Evolutionary conservation across 1,140 invertebrate species (phyloP).

Genomic region (Solen grandis): DNA sequence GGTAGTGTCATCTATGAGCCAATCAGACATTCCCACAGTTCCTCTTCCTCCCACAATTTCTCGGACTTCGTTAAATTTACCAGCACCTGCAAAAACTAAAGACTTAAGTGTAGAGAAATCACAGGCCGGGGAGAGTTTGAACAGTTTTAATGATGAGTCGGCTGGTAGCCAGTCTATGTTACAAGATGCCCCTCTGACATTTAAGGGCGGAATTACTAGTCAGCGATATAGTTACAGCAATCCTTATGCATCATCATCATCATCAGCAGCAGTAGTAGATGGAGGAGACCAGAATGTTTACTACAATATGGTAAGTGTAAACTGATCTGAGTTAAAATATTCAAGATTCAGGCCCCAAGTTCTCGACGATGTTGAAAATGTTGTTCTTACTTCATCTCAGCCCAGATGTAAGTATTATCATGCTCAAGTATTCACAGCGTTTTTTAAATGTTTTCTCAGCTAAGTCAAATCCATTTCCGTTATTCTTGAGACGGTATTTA

Average conservation of each 20-base stretch:
- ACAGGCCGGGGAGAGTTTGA: not conserved
- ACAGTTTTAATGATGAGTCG: not conserved
- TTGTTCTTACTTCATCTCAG: too few relatives aligned
- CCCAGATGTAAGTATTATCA: too few relatives aligned
- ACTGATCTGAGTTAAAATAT: too few relatives aligned
- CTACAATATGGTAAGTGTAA: slow-evolving; percentile 28
- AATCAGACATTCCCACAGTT: slow-evolving; percentile 25
- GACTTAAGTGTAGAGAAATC: not conserved
- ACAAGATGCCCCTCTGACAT: slow-evolving; percentile 42
- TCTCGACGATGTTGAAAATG: too few relatives aligned
- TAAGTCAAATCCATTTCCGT: too few relatives aligned
- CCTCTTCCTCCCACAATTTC: slow-evolving; percentile 3
- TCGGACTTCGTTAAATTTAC: slow-evolving; percentile 40
- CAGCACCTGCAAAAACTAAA: slow-evolving; percentile 31
- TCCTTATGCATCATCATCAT: not conserved
- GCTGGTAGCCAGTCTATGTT: not conserved
- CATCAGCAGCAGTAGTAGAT: not conserved
- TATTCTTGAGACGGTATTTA: too few relatives aligned
- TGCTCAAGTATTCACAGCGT: too few relatives aligned
- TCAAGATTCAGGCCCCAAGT: too few relatives aligned
- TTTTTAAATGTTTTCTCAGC: too few relatives aligned
- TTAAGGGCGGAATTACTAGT: slow-evolving; percentile 37
- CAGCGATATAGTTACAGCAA: not conserved
- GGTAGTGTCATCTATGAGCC: not conserved
- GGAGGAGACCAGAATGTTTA: slow-evolving; percentile 13